Base-by-base conservation (phyloP, 2,797 vertebrate genomes). In the Hapalemur alaotrensis region DNA sequence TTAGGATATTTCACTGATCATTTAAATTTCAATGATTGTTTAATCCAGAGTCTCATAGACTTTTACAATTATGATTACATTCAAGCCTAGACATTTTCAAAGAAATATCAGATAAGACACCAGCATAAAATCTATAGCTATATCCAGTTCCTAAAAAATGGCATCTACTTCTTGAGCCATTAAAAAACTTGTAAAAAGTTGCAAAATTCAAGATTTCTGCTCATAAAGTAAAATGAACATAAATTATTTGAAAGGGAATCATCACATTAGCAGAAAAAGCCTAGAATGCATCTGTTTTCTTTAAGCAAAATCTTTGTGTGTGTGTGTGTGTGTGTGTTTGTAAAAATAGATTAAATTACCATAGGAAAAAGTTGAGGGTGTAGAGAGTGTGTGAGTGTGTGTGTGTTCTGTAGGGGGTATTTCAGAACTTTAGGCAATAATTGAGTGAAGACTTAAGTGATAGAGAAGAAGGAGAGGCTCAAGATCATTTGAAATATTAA, bases 1-100 rank as follows among this genome's bases (percentile, higher is more conserved):
- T 83, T 35, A 70, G 20, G 11, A 54, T n/a, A 69, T n/a, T 85
- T 84, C 38, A 30, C 12, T 85, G 30, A 28, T 70, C 17, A 79
- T 48, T 94, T 96, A 80, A 69, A n/a, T 86, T 38, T 67, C 9
- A 95, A 35, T 22, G 25, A 78, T 86, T 54, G 20, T 50, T 84
- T 89, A 86, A 57, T 23, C 18, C 7, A 94, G 50, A 85, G 54
- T 80, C 17, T 72, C 35, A 48, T 23, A 82, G 23, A 67, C 17
- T 82, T 87, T 82, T 48, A 63, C 0, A 73, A 23, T n/a, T 41
- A 57, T 52, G 4, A 18, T 86, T 72, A 38, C 9, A 73, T 52
- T 81, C 5, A 73, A 76, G 3, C 1, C 5, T 20, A 72, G 5
- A 63, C 8, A 7, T 91, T 87, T 89, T 4, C 25, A 89, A 83